Conservation (phyloP, 53 echinoderm and acorn worm genomes). For the Echinarachnius parma region DNA sequence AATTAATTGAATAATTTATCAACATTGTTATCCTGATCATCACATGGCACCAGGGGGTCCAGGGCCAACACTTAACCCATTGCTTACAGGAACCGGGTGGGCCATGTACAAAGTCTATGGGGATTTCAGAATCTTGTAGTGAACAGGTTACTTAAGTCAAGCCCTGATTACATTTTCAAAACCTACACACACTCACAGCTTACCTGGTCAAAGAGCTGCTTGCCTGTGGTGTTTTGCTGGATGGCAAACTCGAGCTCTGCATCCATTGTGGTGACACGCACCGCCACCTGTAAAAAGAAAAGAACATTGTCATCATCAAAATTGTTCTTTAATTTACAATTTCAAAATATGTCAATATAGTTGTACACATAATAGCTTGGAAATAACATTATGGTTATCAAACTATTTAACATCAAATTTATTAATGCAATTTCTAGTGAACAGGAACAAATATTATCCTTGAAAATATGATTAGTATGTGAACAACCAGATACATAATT, state of each 20-base stretch:
- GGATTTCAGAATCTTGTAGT: too few relatives aligned
- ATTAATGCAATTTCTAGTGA: too few relatives aligned
- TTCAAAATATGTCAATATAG: background rate
- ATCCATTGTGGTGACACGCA: conserved; percentile 98
- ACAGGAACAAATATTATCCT: too few relatives aligned
- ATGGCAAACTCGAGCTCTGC: conserved; percentile 99
- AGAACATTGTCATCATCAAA: background rate
- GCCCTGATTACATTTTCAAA: background rate
- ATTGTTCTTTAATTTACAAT: background rate
- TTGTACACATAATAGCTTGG: background rate
- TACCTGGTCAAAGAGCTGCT: conserved; percentile 99
- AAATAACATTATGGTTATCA: too few relatives aligned
- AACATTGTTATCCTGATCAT: background rate
- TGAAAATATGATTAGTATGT: too few relatives aligned
- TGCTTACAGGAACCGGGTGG: too few relatives aligned
- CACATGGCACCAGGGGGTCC: background rate
- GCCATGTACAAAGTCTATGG: too few relatives aligned
- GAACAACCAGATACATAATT: too few relatives aligned
- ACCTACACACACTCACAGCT: background rate
- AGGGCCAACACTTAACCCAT: too few relatives aligned
- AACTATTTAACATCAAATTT: too few relatives aligned
- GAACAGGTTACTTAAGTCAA: background rate
- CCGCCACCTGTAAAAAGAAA: conserved; percentile 63
- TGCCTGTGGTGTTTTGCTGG: conserved; percentile 97
- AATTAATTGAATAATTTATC: too few relatives aligned